Base-by-base conservation (phyloP, 1,140 invertebrate species). In the Stegodyphus dumicola region DNA sequence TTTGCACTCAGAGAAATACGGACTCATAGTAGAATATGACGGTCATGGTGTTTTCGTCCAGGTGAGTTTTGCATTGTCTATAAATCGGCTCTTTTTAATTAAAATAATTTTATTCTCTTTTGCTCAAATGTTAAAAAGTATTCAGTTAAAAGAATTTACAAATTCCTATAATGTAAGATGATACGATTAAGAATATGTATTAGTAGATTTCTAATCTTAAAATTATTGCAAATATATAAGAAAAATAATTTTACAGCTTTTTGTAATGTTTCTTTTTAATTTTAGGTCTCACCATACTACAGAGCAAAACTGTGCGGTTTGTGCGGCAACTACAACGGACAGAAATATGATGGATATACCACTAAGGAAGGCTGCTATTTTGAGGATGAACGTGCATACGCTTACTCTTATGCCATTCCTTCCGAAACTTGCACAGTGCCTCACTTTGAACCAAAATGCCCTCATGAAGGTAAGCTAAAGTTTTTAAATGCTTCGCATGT, bases 281-380 rank as follows among this genome's bases (percentile, higher is more conserved):
- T 86, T n/a, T 51, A 86, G 76, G 87, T 69, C 3, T 77, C 77
- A 6, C 74, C 70, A 0, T 88, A 74, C 79, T 88, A 88, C 76
- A 64, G 81, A 7, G 71, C 77, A 17, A 78, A 88, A 48, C 64
- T 71, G n/a, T 87, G 87, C 67, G 88, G 88, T 60, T 49, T 88
- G 6, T 88, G 88, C 54, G 88, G 88, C 7, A 76, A 88, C 56
- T 87, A 74, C 77, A 88, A 88, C 75, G 86, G 87, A 10, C 80
- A 88, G 64, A 77, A 67, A 15, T 67, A 85, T 6, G 49, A 86
- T 18, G 88, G 88, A 18, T 77, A 81, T 52, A 77, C 64, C 5
- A 76, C 79, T 48, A 18, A 77, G 0, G 56, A 88, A 6, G 86
- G 87, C 5, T 83, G 83, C 33, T 48, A 83, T 5, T 88, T 87